Evolutionary conservation across 2,797 vertebrate species (phyloP), one percentile per base, ranked within the genome.

Genomic region (Megalops cyprinoides): DNA sequence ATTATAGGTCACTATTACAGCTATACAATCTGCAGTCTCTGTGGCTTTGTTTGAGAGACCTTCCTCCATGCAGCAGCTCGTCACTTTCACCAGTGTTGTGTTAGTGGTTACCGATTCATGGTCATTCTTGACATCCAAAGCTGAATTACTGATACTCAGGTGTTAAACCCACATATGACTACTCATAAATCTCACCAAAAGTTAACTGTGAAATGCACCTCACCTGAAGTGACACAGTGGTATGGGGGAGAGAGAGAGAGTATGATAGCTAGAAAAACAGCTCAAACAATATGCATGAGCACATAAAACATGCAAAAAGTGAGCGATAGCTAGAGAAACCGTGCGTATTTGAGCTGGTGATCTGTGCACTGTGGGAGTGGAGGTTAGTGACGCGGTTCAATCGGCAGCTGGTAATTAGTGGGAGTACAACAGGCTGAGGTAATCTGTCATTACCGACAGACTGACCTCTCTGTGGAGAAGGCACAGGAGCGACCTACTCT

Each of bases 271-370:
- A n/a, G n/a, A n/a, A n/a, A n/a, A n/a, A n/a, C n/a, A n/a, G n/a
- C n/a, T n/a, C n/a, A n/a, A n/a, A n/a, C n/a, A n/a, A n/a, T n/a
- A n/a, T n/a, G n/a, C n/a, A n/a, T n/a, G n/a, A n/a, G n/a, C n/a
- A n/a, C n/a, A n/a, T n/a, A n/a, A n/a, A n/a, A n/a, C n/a, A n/a
- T n/a, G n/a, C n/a, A n/a, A n/a, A n/a, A n/a, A n/a, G n/a, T n/a
- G n/a, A n/a, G n/a, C n/a, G n/a, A n/a, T n/a, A n/a, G n/a, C n/a
- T n/a, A n/a, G n/a, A n/a, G n/a, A n/a, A n/a, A n/a, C n/a, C n/a
- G n/a, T n/a, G n/a, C n/a, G n/a, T 56, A 69, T 75, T 34, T 82
- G 7, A 56, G 28, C 39, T 46, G 73, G 67, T 65, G 65, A 81
- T 6, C 71, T n/a, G 2, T 1, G 39, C 42, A 58, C 15, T 20